Percentiles rank a stretch among this genome's conserved stretches.
phyloP scores from a whole-genome alignment of 2,113 vertebrate genomes.

The Microcebus jonahi region DNA sequence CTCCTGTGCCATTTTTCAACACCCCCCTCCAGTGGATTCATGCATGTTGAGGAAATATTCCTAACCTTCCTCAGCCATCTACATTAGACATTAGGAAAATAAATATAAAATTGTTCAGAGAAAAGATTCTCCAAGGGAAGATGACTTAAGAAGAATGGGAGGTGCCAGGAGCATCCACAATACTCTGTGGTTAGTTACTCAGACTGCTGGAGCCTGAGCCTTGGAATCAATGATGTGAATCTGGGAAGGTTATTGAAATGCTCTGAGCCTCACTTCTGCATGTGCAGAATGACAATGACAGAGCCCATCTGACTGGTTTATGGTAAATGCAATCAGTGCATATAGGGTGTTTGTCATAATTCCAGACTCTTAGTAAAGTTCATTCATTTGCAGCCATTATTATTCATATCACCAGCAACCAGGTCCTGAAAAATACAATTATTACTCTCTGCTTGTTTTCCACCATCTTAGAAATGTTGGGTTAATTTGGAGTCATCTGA shows the following conservation, averaged over 20 bases:
- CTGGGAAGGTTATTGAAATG: neutral
- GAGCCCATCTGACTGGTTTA: neutral
- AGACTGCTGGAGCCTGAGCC: rapidly evolving
- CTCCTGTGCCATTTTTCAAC: too few species aligned
- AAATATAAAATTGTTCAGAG: too few species aligned
- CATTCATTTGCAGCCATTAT: neutral
- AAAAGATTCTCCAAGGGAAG: too few species aligned
- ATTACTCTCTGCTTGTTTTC: neutral
- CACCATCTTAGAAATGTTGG: neutral
- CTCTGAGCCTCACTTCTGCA: neutral
- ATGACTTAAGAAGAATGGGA: neutral
- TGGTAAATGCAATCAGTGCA: neutral
- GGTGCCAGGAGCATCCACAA: neutral
- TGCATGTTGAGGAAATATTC: too few species aligned
- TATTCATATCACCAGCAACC: neutral
- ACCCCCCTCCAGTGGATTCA: neutral
- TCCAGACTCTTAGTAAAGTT: neutral
- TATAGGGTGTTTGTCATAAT: neutral
- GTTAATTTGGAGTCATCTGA: neutral
- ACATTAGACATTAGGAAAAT: too few species aligned
- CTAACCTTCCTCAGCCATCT: too few species aligned
- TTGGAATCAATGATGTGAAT: neutral
- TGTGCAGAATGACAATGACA: neutral
- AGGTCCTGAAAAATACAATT: neutral
- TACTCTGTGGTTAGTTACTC: neutral